Percentiles rank a stretch among this genome's conserved stretches.
phyloP scores from a whole-genome alignment of 53 echinoderm and acorn worm species.

The Antedon mediterranea region DNA sequence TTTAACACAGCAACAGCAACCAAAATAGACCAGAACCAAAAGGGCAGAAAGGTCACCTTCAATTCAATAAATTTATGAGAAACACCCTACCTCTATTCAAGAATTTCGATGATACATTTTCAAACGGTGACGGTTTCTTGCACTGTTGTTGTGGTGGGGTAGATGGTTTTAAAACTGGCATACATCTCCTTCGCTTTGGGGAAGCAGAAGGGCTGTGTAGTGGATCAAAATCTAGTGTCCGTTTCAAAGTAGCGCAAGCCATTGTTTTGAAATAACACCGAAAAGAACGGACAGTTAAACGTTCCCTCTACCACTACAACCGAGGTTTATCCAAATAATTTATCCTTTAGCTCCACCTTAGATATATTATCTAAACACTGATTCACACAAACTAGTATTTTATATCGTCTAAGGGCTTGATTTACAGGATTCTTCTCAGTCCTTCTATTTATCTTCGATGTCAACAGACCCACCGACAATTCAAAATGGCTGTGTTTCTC shows the following conservation, averaged over 20 bases:
- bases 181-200: conserved; percentile 90
- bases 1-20: not conserved
- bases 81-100: not conserved
- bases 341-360: not conserved
- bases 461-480: not conserved
- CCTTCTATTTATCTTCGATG: not conserved
- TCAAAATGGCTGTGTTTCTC: not conserved
- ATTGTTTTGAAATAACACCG: conserved; percentile 25
- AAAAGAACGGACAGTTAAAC: not conserved
- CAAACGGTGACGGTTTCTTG: conserved; percentile 88
- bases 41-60: not conserved
- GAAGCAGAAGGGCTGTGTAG: conserved; percentile 86
- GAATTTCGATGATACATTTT: conserved; percentile 68
- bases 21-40: not conserved
- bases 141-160: conserved; percentile 47
- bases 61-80: not conserved
- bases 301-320: not conserved
- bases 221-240: conserved; percentile 96
- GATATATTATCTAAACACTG: not conserved
- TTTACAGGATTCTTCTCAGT: not conserved
- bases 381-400: not conserved
- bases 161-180: conserved; percentile 60
- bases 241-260: conserved; percentile 99
- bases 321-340: not conserved
- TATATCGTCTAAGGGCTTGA: not conserved